Evolutionary conservation across 2,797 vertebrate genomes (phyloP), one percentile per base, ranked within the genome.

Genomic region (Malacoctenus gilli): DNA sequence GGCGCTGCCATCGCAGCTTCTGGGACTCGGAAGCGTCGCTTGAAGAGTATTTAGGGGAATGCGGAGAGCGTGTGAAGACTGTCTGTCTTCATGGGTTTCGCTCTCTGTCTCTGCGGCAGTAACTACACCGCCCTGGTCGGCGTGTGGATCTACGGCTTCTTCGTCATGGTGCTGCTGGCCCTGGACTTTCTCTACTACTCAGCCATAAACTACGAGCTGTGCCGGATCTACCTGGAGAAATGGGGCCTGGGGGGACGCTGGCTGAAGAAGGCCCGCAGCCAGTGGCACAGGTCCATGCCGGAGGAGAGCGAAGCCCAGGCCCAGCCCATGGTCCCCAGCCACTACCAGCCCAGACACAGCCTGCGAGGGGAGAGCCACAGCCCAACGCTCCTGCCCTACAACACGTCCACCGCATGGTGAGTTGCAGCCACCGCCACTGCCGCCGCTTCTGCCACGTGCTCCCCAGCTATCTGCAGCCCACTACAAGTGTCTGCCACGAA

Each of bases 111-210:
- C 65, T 42, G 23, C 48, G 9, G 0, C 90, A 99, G 97, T 84
- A 99, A 99, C 80, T 99, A 99, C 89, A 96, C 95, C 0, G 97
- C 96, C 0, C 83, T 99, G 75, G 75, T 99, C 4, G 97, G 97
- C 4, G 97, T 99, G 82, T 99, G 97, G 97, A 95, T 99, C 87
- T 99, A 99, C 16, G 97, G 97, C 62, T 96, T 99, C 85, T 95
- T 99, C 43, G 94, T 99, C 83, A 88, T 98, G 88, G 88, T 94
- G 76, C 89, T 99, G 83, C 91, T 99, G 83, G 87, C 95, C 1
- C 85, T 99, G 86, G 97, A 99, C 85, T 94, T 99, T 57, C 87
- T 99, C 44, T 98, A 99, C 78, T 99, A 98, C 89, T 99, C 96
- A 8, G 97, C 97, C 46, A 95, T 99, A 90, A 99, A 99, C 92